Evolutionary conservation across 1,140 invertebrate genomes (phyloP), one percentile per base, ranked within the genome.

Genomic region (Potamilus streckersoni): DNA sequence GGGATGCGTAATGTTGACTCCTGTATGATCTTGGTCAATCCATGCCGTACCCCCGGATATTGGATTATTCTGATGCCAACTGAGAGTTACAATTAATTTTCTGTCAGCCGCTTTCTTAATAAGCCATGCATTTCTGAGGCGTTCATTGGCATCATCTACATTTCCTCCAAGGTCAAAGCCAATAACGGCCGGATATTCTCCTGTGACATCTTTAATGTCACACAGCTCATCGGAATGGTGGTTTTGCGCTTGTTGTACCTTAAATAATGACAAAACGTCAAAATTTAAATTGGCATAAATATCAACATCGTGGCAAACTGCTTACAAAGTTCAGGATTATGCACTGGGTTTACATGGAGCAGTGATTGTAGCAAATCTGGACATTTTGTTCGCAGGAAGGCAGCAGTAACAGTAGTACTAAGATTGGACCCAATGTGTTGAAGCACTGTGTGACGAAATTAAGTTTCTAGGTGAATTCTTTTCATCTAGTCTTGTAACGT

Each of bases 21-120:
- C 38, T n/a, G 55, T 6, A 27, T 76, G 23, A 59, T 76, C 74
- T 14, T 76, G 60, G 20, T 56, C 55, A 12, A 71, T 60, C 38
- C 66, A 74, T 15, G 64, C 56, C 17, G n/a, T 67, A 1, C 66
- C 63, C 17, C 69, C 73, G 2, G 73, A 72, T 1, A 76, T 59
- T 15, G 78, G 78, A 61, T 79, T 79, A 8, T n/a, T 59, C 13
- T 38, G n/a, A 69, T 76, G 78, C 73, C 70, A 72, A 13, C 65
- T 68, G 2, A 76, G 38, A 2, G 78, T 79, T 6, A 79, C 60
- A 1, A 79, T 55, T 19, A 69, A 55, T 20, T 73, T 73, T 27
- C 74, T 62, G 49, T 71, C 62, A 60, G 76, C 38, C 31, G 78
- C 78, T 38, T 69, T 63, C 49, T 69, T 75, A 15, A 58, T 57